Evolutionary conservation across 2,113 vertebrate species (phyloP).

Genomic region (Urocolius indicus): DNA sequence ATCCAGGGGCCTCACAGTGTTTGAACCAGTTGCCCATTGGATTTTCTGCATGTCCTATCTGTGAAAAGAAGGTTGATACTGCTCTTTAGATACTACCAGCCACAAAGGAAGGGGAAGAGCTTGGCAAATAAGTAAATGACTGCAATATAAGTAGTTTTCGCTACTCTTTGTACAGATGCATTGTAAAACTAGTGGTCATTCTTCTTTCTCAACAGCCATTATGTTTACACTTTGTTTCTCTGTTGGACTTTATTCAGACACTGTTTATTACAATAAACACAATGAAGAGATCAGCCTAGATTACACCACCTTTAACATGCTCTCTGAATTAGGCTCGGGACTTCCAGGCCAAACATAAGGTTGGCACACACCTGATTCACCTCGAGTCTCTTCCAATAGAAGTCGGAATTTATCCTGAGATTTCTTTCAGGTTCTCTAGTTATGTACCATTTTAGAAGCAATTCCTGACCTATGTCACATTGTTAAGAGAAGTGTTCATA

Average conservation of each 20-base stretch:
- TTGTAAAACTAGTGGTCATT: background rate
- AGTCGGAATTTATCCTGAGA: background rate
- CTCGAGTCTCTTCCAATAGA: background rate
- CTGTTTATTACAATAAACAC: background rate
- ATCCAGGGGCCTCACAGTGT: background rate
- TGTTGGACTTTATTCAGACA: background rate
- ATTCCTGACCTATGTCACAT: background rate
- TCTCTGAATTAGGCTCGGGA: background rate
- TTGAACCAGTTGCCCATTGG: background rate
- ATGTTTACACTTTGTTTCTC: background rate
- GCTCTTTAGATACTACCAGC: background rate
- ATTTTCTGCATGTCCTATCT: background rate
- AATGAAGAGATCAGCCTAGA: background rate
- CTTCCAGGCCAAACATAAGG: background rate
- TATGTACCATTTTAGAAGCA: background rate
- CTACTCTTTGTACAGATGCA: background rate
- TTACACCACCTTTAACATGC: fast-evolving
- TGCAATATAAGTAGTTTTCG: background rate
- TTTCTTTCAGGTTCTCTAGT: background rate
- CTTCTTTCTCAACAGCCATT: background rate
- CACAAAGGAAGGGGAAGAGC: background rate
- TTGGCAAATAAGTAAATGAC: background rate
- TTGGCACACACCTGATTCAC: background rate
- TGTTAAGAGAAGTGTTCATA: background rate
- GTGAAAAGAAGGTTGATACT: background rate